These are phyloP conservation scores for Actinostola sp. DNA, from an alignment of 92 coral and sea anemone genomes.

Conservation along the genomic window DNA sequence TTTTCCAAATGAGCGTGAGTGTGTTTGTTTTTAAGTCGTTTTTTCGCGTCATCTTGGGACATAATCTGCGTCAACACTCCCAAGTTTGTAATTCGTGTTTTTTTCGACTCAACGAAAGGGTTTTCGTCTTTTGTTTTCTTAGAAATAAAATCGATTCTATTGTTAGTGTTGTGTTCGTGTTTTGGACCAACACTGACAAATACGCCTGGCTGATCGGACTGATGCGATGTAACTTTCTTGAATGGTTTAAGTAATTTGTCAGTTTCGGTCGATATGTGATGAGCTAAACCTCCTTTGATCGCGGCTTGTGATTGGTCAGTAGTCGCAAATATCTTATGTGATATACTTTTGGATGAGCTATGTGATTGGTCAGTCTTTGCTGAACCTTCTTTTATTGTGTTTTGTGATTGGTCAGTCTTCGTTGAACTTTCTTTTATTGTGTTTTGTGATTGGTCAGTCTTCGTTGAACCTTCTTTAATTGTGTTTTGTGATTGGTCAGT, in stretches of 20 bases:
- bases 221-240: not conserved
- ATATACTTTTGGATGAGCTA: too few relatives aligned
- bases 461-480: not conserved
- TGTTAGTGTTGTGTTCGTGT: not conserved
- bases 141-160: not conserved
- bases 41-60: not conserved
- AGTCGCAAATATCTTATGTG: too few relatives aligned
- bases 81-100: not conserved
- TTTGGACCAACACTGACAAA: not conserved
- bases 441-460: too few relatives aligned
- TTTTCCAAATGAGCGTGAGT: too few relatives aligned
- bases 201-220: not conserved
- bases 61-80: constrained; percentile 3
- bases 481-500: not conserved
- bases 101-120: constrained; percentile 17
- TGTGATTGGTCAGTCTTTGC: too few relatives aligned
- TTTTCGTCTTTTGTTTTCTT: not conserved
- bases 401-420: too few relatives aligned
- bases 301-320: too few relatives aligned
- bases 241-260: too few relatives aligned
- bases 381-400: too few relatives aligned
- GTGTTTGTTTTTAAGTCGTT: not conserved
- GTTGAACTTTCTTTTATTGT: too few relatives aligned
- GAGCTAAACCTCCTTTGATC: too few relatives aligned
- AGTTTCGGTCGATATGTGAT: too few relatives aligned